Evolutionary conservation across 2,888 invertebrate species (phyloP), one percentile per base, ranked within the genome.

Genomic region (Drosophila emarginata): DNA sequence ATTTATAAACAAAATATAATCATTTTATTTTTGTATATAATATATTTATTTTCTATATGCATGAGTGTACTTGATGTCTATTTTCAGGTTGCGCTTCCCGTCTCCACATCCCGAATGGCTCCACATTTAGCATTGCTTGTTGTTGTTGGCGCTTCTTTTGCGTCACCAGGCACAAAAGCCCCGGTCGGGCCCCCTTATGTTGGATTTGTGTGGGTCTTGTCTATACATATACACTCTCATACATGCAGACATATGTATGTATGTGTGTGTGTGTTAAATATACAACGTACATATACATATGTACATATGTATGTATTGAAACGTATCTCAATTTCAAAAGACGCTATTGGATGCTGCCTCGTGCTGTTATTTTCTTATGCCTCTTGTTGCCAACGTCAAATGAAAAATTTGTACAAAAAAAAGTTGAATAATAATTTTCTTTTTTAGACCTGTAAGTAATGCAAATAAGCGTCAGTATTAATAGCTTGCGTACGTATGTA

Each of bases 381-480:
- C 51, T 21, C 61, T 50, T 72, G 76, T 83, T 80, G 87, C 80
- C 74, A 80, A 78, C 84, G 83, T 67, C 78, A 76, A 82, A 61
- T 70, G 50, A 70, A 70, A 4, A 39, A 39, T 6, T 39, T 39
- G 14, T 21, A 45, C 18, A 58, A 66, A 61, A 68, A 72, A 72
- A 32, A 32, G 32, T 66, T 36, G n/a, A 69, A 76, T 67, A 62
- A 70, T 74, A 58, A 66, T 71, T 32, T 73, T 72, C 56, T 50
- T 40, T 23, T 58, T 18, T 12, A 36, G 32, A 45, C 23, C 56
- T 73, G 36, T 51, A 67, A 67, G 62, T 58, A 40, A 61, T 28
- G 54, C 37, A 66, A 65, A 57, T 52, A 36, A 64, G 59, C 57
- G 54, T 28, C 14, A 54, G 32, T 64, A 57, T 52, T 57, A 56